These are phyloP conservation scores for Aricia artaxerxes DNA, from an alignment of 2,888 invertebrate genomes.

Conservation along the genomic window DNA sequence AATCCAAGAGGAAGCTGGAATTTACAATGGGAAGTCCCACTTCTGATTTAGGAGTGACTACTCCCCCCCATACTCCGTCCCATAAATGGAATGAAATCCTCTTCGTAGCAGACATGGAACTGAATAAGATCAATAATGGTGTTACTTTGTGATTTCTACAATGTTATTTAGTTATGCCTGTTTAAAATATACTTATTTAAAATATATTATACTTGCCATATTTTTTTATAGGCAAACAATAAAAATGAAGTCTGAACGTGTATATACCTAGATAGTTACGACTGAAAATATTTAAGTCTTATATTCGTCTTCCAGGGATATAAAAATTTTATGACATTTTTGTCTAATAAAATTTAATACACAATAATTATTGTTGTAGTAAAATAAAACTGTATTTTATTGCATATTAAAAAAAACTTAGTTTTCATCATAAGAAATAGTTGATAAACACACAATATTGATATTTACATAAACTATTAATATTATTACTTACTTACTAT, in stretches of 20 bases:
- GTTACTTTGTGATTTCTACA: slow-evolving; percentile 57
- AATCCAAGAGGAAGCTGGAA: slow-evolving; percentile 73
- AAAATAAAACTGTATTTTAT: background rate
- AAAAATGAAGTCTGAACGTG: slow-evolving; percentile 37
- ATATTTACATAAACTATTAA: background rate
- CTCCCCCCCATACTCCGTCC: slow-evolving; percentile 71
- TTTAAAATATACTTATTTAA: slow-evolving; percentile 37
- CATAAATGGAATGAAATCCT: slow-evolving; percentile 81
- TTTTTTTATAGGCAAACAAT: slow-evolving; percentile 37
- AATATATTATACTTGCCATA: slow-evolving; percentile 40
- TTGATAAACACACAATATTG: background rate
- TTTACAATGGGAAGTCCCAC: slow-evolving; percentile 66
- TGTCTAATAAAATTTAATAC: slow-evolving; percentile 34
- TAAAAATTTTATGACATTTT: slow-evolving; percentile 40
- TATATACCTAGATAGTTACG: slow-evolving; percentile 38
- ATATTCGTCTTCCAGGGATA: slow-evolving; percentile 67
- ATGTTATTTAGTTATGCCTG: slow-evolving; percentile 33
- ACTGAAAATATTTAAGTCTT: slow-evolving; percentile 50
- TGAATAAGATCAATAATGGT: slow-evolving; percentile 78
- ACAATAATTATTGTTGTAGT: slow-evolving; percentile 24
- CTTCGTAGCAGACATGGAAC: slow-evolving; percentile 80
- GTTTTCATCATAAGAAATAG: background rate
- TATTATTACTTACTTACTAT: background rate
- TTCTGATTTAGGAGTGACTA: slow-evolving; percentile 63
- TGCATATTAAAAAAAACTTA: background rate